Base-by-base conservation (phyloP, 35 echinoderm and acorn worm genomes). In the Lytechinus variegatus region DNA sequence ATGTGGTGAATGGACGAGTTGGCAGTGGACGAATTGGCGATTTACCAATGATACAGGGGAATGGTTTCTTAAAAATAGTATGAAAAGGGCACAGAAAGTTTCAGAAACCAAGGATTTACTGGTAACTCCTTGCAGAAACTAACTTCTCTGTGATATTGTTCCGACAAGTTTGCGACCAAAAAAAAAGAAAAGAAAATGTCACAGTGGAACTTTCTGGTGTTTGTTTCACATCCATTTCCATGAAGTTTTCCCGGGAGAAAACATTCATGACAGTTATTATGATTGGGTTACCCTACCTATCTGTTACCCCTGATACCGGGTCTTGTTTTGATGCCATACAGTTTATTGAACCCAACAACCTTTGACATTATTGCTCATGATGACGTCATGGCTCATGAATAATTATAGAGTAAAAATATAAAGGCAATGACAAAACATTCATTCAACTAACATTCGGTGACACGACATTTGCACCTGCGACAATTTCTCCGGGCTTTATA, bases 191-290 rank as follows among this genome's bases (percentile, higher is more conserved):
- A 44, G 33, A 44, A 44, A 44, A 71, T 71, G 66, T 79, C 88
- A 54, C 28, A 12, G 33, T 44, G 27, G n/a, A 6, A 13, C 21
- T 52, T 33, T 52, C 88, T 90, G 52, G 28, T 54, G 27, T 54
- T 52, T 90, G 28, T 54, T 90, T 33, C 52, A 52, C 52, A 90
- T 90, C 88, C 52, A 52, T 44, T 52, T 52, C 29, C 5, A 44
- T 33, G 29, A 52, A 52, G 28, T 29, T 55, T 55, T 5, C 92
- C 55, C 92, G 9, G 13, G 92, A 93, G 92, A 57, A 21, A 93
- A 93, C 92, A 93, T 93, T 93, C 54, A 27, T 57, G 92, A 93
- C 92, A 93, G 28, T 93, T 93, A 93, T 93, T 54, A 57, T 93
- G 92, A 93, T 93, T 93, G 92, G 55, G 27, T 93, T 93, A 13